These are phyloP conservation scores for Orientallactaga sibirica DNA, from an alignment of 2,797 vertebrate species.

Conservation along the genomic window DNA sequence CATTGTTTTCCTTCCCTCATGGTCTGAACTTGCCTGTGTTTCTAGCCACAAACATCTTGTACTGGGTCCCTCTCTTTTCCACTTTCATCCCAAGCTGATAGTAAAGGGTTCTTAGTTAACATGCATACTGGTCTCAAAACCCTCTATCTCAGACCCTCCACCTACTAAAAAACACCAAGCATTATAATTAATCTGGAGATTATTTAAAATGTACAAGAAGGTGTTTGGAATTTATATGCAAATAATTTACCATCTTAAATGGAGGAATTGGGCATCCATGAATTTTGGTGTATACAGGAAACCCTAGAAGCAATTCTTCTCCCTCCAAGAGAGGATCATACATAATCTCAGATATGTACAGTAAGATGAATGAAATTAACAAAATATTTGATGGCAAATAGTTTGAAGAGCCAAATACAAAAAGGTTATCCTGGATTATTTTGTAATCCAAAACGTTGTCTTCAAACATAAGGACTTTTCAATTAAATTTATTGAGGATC, in stretches of 20 bases:
- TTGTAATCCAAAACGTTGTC: not conserved
- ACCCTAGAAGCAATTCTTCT: not conserved
- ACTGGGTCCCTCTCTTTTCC: too few relatives aligned
- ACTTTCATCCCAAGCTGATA: too few relatives aligned
- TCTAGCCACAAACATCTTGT: too few relatives aligned
- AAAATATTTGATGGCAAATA: slow-evolving; percentile 16
- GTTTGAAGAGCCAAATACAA: not conserved
- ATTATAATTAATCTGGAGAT: not conserved
- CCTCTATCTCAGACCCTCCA: too few relatives aligned
- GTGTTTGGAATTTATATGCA: not conserved
- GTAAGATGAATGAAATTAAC: not conserved
- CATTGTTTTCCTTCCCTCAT: too few relatives aligned
- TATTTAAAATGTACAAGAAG: not conserved
- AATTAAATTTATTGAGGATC: not conserved
- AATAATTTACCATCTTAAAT: not conserved
- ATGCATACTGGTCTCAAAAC: too few relatives aligned
- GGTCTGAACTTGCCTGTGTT: too few relatives aligned
- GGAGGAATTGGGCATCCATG: not conserved
- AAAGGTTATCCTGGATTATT: not conserved
- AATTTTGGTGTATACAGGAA: not conserved
- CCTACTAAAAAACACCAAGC: too few relatives aligned
- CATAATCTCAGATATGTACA: not conserved
- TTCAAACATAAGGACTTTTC: not conserved
- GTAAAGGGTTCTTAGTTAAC: too few relatives aligned
- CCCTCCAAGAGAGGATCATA: not conserved